Base-by-base conservation (phyloP, 1,140 invertebrate species). In the Calliphora vicina region DNA sequence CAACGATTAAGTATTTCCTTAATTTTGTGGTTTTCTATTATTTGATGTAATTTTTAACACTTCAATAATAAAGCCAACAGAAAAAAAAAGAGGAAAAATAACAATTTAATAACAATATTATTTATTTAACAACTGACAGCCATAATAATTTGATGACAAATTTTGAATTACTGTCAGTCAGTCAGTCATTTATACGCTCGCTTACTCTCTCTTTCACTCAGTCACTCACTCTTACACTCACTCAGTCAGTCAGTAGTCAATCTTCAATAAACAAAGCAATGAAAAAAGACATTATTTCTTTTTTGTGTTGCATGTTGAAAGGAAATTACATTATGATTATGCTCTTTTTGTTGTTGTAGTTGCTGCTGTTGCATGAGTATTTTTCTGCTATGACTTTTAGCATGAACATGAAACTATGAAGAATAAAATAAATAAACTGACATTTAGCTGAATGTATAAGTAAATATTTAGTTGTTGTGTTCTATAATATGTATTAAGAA, bases 91-190 rank as follows among this genome's bases (percentile, higher is more conserved):
- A 57, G n/a, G 2, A 17, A 57, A 0, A 17, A 17, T 57, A 57
- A n/a, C 17, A 57, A 57, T 57, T 57, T 57, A 57, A 57, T 57
- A 57, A 57, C 50, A n/a, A 57, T 57, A 17, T 57, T 17, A 8
- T 57, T 57, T 57, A 57, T 57, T 57, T 57, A 57, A 57, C 50
- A 57, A 57, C 50, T 57, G 50, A 57, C 50, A 57, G 50, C 50
- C 50, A 57, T n/a, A 57, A 57, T 57, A 57, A 57, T 57, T 57
- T 57, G 50, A n/a, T 57, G 50, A 57, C 50, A 57, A 57, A 57
- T 57, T 57, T 57, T 57, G 50, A 57, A 57, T 57, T 57, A 57
- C n/a, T 57, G n/a, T n/a, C 50, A 57, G 50, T 57, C 50, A 57
- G 50, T n/a, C 50, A 57, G 15, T 57, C 15, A 15, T 57, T n/a